A percentile compares a stretch with the other conserved stretches of the same genome.
phyloP scores from a whole-genome alignment of 2,797 vertebrate genomes.

The Bovichtus variegatus region DNA sequence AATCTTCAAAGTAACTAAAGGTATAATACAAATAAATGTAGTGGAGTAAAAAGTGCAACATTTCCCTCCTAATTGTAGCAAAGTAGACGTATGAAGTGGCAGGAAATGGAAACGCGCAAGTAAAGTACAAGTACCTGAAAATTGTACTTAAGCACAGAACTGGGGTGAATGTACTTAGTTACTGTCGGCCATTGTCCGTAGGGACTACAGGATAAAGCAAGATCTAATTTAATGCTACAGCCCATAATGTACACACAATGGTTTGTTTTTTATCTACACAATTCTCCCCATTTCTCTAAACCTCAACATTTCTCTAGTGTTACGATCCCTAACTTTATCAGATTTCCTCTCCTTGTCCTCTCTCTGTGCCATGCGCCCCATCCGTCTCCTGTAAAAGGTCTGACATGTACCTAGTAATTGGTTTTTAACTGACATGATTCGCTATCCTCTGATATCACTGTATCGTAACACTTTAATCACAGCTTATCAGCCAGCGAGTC shows the following conservation, averaged over 20 bases:
- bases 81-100: too few relatives aligned
- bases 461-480: constrained; percentile 68
- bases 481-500: constrained; percentile 57
- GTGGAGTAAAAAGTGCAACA: too few relatives aligned
- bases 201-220: too few relatives aligned
- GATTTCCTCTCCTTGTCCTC: constrained; percentile 8
- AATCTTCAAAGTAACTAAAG: too few relatives aligned
- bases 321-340: constrained; percentile 13
- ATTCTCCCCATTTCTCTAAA: constrained; percentile 1
- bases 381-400: constrained; percentile 56
- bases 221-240: too few relatives aligned
- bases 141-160: too few relatives aligned
- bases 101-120: too few relatives aligned
- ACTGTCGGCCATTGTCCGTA: too few relatives aligned
- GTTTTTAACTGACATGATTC: constrained; percentile 67
- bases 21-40: too few relatives aligned
- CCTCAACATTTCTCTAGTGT: not conserved
- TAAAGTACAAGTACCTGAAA: too few relatives aligned
- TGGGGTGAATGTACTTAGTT: too few relatives aligned
- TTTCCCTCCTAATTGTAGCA: too few relatives aligned
- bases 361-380: constrained; percentile 15
- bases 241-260: not conserved
- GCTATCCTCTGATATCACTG: constrained; percentile 54
- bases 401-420: constrained; percentile 69
- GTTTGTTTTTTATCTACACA: not conserved